Evolutionary conservation across 53 echinoderm and acorn worm genomes (phyloP), one percentile per base, ranked within the genome.

Genomic region (Holothuria leucospilota): DNA sequence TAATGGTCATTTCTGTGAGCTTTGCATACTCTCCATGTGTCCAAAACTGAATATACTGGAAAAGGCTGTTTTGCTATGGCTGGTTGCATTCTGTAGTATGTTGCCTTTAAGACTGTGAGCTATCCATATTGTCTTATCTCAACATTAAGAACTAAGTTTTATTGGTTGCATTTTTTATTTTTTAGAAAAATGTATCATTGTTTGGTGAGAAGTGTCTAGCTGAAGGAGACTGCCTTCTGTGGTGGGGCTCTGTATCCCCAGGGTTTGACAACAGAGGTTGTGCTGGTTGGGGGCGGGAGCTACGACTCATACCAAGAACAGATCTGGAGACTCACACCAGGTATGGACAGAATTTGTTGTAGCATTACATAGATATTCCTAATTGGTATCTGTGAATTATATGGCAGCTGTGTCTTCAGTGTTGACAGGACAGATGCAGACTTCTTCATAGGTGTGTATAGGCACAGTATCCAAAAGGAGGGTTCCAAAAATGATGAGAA

Each of bases 181-280:
- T 29, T 5, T 15, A 80, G 95, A 78, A 52, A 63, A 93, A 93
- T 78, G 84, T 98, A 20, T 84, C 65, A 11, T 64, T 40, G 7
- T 89, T 95, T 87, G 99, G 99, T 60, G 75, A 40, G 20, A 72
- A 92, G 11, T 99, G 99, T 82, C 71, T 94, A 0, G 59, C 72
- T 5, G 26, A 65, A 16, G 88, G 88, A 25, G 75, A 81, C n/a
- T 99, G 95, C 75, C 74, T 89, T 15, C 53, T 95, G 51, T 99
- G 99, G 99, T 86, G 90, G 62, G 99, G 93, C 6, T 95, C 99
- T 0, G 94, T 83, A n/a, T 93, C 99, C 28, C 99, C 99, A 0
- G 94, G 95, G 24, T 95, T 99, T 84, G 99, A 99, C 58, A 99
- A 99, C 90, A 86, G 99, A 81, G 99, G 99, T 16, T 99, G 99